Percentiles rank a stretch among this genome's conserved stretches.
These are phyloP conservation scores for Asarcornis scutulata DNA, from an alignment of 2,113 vertebrate genomes.

Conservation along the genomic window DNA sequence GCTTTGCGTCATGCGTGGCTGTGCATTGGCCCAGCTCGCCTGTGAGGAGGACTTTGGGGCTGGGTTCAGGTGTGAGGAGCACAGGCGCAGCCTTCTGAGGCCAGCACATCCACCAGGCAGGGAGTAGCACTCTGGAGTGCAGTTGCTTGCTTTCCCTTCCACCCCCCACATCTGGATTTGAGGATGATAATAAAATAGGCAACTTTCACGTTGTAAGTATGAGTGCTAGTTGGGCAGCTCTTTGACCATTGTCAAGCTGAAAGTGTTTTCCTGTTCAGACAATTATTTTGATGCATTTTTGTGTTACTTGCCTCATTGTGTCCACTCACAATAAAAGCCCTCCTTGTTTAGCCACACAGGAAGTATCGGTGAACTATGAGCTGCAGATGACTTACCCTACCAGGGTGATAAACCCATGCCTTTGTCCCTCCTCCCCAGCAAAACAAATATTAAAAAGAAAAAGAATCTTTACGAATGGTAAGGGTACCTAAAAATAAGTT, in stretches of 20 bases:
- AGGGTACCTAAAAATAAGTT: neutral
- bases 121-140: neutral
- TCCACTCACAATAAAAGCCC: neutral
- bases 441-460: neutral
- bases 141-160: neutral
- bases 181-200: neutral
- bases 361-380: neutral
- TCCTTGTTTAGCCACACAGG: neutral
- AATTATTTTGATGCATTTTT: neutral
- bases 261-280: neutral
- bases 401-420: neutral
- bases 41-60: fast-evolving
- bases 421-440: neutral
- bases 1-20: neutral
- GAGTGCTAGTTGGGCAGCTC: neutral
- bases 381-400: neutral
- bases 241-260: neutral
- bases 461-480: neutral
- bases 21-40: neutral
- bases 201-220: neutral
- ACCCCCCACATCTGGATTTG: neutral
- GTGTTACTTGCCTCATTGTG: neutral
- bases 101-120: neutral
- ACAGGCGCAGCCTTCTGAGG: neutral
- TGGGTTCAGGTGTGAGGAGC: neutral